Evolutionary conservation across 2,888 invertebrate genomes (phyloP), one percentile per base, ranked within the genome.

Genomic region (Dione juno): DNA sequence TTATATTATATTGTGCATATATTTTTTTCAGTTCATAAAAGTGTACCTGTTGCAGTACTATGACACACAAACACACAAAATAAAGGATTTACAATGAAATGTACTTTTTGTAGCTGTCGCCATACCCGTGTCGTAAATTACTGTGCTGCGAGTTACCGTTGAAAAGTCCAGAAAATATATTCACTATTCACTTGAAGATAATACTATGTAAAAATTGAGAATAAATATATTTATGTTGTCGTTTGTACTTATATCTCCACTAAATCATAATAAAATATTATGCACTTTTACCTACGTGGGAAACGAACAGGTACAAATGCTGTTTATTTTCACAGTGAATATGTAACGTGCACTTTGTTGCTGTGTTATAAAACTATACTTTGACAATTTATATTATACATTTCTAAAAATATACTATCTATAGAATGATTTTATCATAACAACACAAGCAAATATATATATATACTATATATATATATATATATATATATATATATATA

Each of bases 21-120:
- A 67, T 21, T 48, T n/a, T 48, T 16, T 11, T 11, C n/a, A 67
- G n/a, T 21, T 40, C 21, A 58, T 48, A 66, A 37, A 58, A 50
- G 13, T 50, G 37, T 57, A 58, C 67, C 58, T 67, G 67, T 67
- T 67, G 67, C 58, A 19, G 28, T 19, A 45, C 11, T 48, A 58
- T 67, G 48, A 66, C n/a, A 57, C 11, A 58, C 19, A 57, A 58
- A 67, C 40, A 67, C 50, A 41, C 21, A n/a, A 40, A 14, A 58
- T 58, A 67, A 67, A 67, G 58, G n/a, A 58, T 57, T 58, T 66
- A 13, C 40, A 58, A 50, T 50, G 40, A 67, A 67, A 65, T 40
- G 21, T 59, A 28, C 41, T 58, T 58, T 14, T 58, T 41, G 21
- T 50, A n/a, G 37, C 21, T 58, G 40, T 48, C 35, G 8, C 40